Conservation (phyloP, 2,113 vertebrate genomes). For the Leptodactylus fuscus region DNA sequence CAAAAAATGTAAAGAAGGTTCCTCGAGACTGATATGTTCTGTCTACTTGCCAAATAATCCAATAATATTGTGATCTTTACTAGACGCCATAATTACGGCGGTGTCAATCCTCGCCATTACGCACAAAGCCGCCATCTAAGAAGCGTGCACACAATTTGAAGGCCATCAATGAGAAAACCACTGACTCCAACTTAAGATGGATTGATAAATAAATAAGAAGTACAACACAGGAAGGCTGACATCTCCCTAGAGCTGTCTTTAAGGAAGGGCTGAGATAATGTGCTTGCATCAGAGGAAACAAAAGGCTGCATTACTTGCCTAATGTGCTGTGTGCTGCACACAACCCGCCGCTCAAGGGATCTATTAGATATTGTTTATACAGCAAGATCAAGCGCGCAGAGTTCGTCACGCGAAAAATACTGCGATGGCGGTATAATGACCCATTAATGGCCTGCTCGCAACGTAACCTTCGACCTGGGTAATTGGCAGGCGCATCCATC, state of each 20-base stretch:
- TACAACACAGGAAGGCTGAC: constrained; percentile 51
- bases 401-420: constrained; percentile 21
- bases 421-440: constrained; percentile 21
- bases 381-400: constrained; percentile 48
- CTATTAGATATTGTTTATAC: constrained; percentile 57
- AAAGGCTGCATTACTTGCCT: constrained; percentile 55
- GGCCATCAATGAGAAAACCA: not conserved
- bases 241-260: constrained; percentile 44
- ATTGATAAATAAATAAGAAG: not conserved
- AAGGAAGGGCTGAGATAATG: constrained; percentile 59
- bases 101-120: not conserved
- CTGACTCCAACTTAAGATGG: not conserved
- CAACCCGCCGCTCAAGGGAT: constrained; percentile 49
- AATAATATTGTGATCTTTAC: not conserved
- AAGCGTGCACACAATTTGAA: not conserved
- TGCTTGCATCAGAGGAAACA: constrained; percentile 58
- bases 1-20: not conserved
- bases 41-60: not conserved
- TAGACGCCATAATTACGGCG: not conserved
- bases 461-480: not conserved
- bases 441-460: constrained; percentile 16
- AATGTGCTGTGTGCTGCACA: constrained; percentile 47
- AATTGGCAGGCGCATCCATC: constrained; percentile 16
- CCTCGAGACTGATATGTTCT: not conserved
- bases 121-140: not conserved